phyloP scores from a whole-genome alignment of 2,888 invertebrate species.

The Leucania comma region DNA sequence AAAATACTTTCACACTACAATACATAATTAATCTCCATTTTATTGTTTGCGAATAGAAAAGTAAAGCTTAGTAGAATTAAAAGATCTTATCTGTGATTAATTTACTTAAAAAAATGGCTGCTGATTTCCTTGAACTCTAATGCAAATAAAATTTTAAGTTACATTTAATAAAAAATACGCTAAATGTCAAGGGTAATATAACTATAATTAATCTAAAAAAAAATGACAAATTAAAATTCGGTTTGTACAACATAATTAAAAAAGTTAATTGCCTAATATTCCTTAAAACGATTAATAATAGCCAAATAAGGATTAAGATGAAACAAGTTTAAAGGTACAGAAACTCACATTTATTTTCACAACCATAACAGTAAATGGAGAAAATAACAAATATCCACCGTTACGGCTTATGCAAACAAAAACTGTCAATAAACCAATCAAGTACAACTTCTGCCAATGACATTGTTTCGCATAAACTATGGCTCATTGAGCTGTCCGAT shows the following conservation, averaged over 20 bases:
- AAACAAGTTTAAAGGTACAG: neutral
- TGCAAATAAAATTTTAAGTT: constrained; percentile 9
- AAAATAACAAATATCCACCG: constrained; percentile 15
- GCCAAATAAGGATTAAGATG: neutral
- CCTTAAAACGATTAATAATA: neutral
- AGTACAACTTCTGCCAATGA: constrained; percentile 54
- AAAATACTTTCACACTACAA: constrained; percentile 33
- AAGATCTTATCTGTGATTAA: constrained; percentile 38
- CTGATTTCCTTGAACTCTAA: constrained; percentile 11
- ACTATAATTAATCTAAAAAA: too few relatives aligned
- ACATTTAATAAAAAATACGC: neutral
- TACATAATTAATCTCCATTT: constrained; percentile 33
- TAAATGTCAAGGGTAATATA: constrained; percentile 41
- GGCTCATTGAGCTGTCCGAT: constrained; percentile 51
- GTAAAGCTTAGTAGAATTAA: constrained; percentile 22
- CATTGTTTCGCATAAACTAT: constrained; percentile 46
- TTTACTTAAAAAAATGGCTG: constrained; percentile 31
- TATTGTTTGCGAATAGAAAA: constrained; percentile 40
- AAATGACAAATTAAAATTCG: neutral
- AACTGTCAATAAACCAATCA: constrained; percentile 56
- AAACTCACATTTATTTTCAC: neutral
- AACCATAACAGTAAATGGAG: neutral
- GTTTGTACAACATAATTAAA: neutral
- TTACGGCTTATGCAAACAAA: constrained; percentile 27
- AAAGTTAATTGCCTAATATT: neutral